phyloP scores from a whole-genome alignment of 1,140 invertebrate species.

The Caerostris darwini region DNA sequence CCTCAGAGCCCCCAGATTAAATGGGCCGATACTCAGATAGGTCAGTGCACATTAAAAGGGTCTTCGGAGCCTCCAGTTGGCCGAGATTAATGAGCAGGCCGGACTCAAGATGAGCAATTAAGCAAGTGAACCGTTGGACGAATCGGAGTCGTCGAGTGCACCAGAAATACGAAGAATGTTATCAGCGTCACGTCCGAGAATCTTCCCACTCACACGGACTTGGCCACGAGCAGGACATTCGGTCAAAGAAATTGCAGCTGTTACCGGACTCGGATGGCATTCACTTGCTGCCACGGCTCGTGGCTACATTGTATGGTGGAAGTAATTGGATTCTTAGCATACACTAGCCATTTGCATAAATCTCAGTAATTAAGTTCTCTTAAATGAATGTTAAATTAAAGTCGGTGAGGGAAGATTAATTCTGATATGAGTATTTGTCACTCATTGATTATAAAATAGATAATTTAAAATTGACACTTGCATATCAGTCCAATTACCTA shows the following conservation, averaged over 20 bases:
- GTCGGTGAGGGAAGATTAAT: no score
- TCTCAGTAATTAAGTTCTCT: no score
- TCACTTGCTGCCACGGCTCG: background rate
- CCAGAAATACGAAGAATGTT: background rate
- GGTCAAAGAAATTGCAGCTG: background rate
- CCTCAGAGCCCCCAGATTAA: conserved; percentile 5
- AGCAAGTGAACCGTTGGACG: conserved; percentile 1
- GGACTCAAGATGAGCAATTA: conserved; percentile 9
- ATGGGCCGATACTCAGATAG: conserved; percentile 31
- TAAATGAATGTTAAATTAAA: no score
- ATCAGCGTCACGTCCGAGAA: background rate
- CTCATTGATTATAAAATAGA: no score
- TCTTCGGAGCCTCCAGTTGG: background rate
- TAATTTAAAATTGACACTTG: no score
- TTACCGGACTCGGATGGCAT: background rate
- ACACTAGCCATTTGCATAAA: no score
- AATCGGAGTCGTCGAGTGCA: background rate
- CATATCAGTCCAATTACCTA: no score
- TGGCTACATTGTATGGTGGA: no score
- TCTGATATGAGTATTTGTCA: no score
- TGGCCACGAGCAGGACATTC: background rate
- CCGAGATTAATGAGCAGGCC: background rate
- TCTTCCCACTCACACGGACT: background rate
- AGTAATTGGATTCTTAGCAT: no score
- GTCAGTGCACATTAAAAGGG: conserved; percentile 3